Conservation (phyloP, 2,797 vertebrate species). For the Cyclopterus lumpus region DNA sequence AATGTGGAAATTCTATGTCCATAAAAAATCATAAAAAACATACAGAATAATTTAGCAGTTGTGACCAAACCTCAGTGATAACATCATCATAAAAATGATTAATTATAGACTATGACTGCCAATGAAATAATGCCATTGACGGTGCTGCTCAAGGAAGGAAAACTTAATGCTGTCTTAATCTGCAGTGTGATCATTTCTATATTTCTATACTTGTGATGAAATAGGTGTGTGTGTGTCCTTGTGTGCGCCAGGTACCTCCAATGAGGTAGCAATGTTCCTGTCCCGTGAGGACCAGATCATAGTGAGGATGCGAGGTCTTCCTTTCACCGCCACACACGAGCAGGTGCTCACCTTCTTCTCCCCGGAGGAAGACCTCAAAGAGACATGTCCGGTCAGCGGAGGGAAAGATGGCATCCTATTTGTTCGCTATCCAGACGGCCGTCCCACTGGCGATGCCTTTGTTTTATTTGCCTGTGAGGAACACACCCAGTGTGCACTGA, state of each 20-base stretch:
- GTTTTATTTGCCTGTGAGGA: slow-evolving; percentile 96
- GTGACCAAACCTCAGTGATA: slow-evolving; percentile 9
- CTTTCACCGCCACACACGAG: slow-evolving; percentile 92
- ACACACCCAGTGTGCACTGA: slow-evolving; percentile 93
- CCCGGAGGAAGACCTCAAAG: slow-evolving; percentile 68
- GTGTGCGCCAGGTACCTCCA: slow-evolving; percentile 89
- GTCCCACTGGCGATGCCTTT: slow-evolving; percentile 96
- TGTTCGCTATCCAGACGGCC: slow-evolving; percentile 95
- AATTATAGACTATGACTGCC: too few relatives aligned
- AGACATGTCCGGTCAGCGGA: slow-evolving; percentile 88
- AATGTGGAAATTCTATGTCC: not conserved
- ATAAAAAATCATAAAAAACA: not conserved
- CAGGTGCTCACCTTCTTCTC: slow-evolving; percentile 94
- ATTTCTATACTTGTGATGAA: slow-evolving; percentile 10
- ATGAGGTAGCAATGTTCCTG: slow-evolving; percentile 94
- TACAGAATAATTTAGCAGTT: slow-evolving; percentile 2
- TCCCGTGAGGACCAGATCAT: slow-evolving; percentile 97
- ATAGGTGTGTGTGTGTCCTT: slow-evolving; percentile 5
- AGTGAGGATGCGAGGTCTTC: slow-evolving; percentile 94
- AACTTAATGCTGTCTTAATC: not conserved
- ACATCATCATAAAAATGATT: too few relatives aligned
- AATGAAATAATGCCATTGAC: not conserved
- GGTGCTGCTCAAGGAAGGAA: not conserved
- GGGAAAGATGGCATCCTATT: slow-evolving; percentile 93
- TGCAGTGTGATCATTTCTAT: not conserved